These are phyloP conservation scores for Bradypodion pumilum DNA, from an alignment of 2,797 vertebrate species.

Conservation along the genomic window DNA sequence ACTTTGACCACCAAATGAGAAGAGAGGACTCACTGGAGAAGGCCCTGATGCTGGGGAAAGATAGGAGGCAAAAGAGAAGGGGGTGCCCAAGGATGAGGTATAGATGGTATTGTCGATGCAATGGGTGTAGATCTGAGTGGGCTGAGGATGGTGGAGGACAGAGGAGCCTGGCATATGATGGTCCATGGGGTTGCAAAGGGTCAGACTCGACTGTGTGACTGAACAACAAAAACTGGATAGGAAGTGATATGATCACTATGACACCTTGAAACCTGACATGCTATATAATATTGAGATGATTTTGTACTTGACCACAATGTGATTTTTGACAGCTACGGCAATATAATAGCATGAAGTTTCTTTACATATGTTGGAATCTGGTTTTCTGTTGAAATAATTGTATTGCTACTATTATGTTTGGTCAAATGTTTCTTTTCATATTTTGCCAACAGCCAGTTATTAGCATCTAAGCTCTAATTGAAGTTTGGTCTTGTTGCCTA, in stretches of 20 bases:
- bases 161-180: too few relatives aligned
- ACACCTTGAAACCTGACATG: background rate
- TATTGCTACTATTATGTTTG: background rate
- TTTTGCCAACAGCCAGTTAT: background rate
- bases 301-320: background rate
- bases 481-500: background rate
- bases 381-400: background rate
- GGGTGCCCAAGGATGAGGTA: too few relatives aligned
- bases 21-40: too few relatives aligned
- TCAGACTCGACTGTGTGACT: too few relatives aligned
- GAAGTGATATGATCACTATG: background rate
- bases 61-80: too few relatives aligned
- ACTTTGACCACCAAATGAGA: too few relatives aligned
- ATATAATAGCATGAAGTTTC: background rate
- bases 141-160: too few relatives aligned
- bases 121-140: too few relatives aligned
- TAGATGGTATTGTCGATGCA: too few relatives aligned
- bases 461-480: background rate
- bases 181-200: too few relatives aligned
- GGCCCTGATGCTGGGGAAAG: too few relatives aligned
- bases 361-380: background rate
- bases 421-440: background rate
- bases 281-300: background rate
- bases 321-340: background rate
- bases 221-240: too few relatives aligned